Percentiles rank a stretch among this genome's conserved stretches.
phyloP scores from a whole-genome alignment of 2,113 vertebrate species.

The Rhinoptilus africanus region DNA sequence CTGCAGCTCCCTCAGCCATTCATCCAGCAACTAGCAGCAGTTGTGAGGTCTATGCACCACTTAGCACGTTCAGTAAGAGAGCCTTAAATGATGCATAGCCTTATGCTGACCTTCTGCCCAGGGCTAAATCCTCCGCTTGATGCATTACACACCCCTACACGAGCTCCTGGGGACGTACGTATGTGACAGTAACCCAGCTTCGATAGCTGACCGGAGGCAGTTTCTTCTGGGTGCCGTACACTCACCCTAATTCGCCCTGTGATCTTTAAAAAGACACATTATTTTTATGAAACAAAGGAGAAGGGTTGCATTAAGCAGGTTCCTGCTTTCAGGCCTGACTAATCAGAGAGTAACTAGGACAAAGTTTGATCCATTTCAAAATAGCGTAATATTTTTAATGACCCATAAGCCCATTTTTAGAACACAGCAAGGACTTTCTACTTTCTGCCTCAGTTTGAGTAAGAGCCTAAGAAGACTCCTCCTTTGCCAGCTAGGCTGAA shows the following conservation, averaged over 20 bases:
- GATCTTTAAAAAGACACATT: background rate
- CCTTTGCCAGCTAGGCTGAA: background rate
- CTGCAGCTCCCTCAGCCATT: background rate
- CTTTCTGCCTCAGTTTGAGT: background rate
- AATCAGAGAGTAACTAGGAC: conserved; percentile 16
- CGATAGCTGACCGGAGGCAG: background rate
- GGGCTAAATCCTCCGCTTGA: background rate
- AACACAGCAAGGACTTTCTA: background rate
- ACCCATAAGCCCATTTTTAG: conserved; percentile 16
- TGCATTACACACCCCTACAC: background rate
- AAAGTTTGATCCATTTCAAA: conserved; percentile 20
- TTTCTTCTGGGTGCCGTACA: background rate
- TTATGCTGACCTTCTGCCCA: background rate
- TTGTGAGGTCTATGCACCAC: background rate
- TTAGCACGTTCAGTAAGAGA: background rate
- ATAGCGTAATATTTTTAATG: conserved; percentile 22
- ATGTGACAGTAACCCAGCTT: background rate
- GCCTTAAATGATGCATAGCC: background rate
- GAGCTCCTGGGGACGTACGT: background rate
- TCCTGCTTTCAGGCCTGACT: background rate
- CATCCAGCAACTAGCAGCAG: background rate
- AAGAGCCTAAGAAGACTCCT: background rate
- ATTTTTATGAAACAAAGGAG: background rate
- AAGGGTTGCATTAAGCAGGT: background rate
- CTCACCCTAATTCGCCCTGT: background rate